Conservation (phyloP, 2,888 invertebrate species). For the Xanthorhoe designata region DNA sequence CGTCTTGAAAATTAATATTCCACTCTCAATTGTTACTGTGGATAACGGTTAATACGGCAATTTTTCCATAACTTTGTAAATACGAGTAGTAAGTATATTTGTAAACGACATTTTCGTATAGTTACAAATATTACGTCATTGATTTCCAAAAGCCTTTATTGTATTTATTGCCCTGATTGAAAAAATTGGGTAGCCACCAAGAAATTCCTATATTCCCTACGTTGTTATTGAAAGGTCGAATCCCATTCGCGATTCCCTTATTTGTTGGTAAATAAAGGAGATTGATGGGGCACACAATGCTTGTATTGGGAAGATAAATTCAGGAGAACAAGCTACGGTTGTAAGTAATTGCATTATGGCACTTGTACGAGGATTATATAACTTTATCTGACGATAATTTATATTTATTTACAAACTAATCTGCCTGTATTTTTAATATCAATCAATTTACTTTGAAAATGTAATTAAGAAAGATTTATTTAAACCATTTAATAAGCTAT, state of each 20-base stretch:
- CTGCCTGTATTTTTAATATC: too few species aligned
- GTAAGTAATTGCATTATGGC: slow-evolving; percentile 21
- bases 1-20: too few species aligned
- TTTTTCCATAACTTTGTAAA: too few species aligned
- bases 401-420: too few species aligned
- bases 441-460: too few species aligned
- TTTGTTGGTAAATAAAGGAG: slow-evolving; percentile 31
- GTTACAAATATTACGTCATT: too few species aligned
- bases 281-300: slow-evolving; percentile 24
- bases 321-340: slow-evolving; percentile 14
- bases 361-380: neutral
- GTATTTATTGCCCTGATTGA: neutral
- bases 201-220: slow-evolving; percentile 11
- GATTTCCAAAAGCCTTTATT: neutral
- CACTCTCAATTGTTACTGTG: too few species aligned
- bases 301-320: slow-evolving; percentile 26
- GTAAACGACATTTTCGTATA: too few species aligned
- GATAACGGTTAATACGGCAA: too few species aligned
- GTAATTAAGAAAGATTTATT: too few species aligned
- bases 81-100: too few species aligned
- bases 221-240: slow-evolving; percentile 17
- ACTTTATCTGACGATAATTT: neutral
- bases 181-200: slow-evolving; percentile 1
- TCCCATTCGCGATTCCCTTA: slow-evolving; percentile 23
- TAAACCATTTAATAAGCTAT: too few species aligned